Base-by-base conservation (phyloP, 2,888 invertebrate genomes). In the Dryocosmus kuriphilus region DNA sequence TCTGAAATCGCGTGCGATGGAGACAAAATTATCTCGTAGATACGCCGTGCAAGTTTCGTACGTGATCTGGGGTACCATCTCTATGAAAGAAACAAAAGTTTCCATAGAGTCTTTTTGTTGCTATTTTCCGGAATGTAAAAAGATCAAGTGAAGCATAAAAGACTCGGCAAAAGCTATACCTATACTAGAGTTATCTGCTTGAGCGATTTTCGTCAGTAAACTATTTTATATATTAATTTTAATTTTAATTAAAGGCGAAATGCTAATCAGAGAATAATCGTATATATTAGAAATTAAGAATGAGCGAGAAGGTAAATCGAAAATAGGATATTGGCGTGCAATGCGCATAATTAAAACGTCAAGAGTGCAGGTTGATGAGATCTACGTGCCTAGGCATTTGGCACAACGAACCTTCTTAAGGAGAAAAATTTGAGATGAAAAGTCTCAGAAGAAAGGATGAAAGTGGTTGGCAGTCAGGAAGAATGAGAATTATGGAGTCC, bases 371-470 rank as follows among this genome's bases (percentile, higher is more conserved):
- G 6, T 67, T 46, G 67, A 55, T 22, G 51, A 55, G 71, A 32
- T 55, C n/a, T 55, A 30, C 71, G 71, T 71, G 71, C 71, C 6
- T 30, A 30, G 71, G 51, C 32, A 71, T 55, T 71, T 51, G 71
- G 51, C 19, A 51, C 19, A 71, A 8, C 46, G n/a, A 71, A 51
- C 51, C 27, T n/a, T 30, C 14, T 71, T 1, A 9, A 71, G 27
- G 11, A 55, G 19, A 14, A 55, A 71, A 67, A n/a, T 71, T 32
- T n/a, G n/a, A 32, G 51, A 71, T 55, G 11, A 32, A 71, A 71
- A 55, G 51, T 71, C 32, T 24, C 11, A 16, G 60, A 16, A 60
- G 24, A 11, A 24, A 57, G 6, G 60, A 24, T 24, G 27, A 60
- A 27, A 60, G 27, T 16, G 16, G 22, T 16, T 27, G 16, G 60